Base-by-base conservation (phyloP, 2,797 vertebrate species). In the Crax fasciolata region DNA sequence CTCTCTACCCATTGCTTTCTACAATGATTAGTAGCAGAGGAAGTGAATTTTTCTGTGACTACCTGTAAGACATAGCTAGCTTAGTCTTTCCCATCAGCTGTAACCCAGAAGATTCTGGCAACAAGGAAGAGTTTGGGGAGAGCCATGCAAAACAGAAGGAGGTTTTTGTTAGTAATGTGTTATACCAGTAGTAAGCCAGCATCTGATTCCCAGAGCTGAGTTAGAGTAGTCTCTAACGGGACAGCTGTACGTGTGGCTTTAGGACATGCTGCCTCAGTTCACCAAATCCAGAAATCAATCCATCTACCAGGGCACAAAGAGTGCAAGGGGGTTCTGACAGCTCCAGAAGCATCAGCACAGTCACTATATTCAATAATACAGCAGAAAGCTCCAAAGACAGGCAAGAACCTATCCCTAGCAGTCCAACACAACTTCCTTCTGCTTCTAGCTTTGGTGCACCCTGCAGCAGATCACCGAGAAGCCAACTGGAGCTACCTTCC, bases 381-480 rank as follows among this genome's bases (percentile, higher is more conserved):
- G 21, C 0, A 3, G 17, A 32, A 38, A 82, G 52, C 49, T 57
- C 38, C 91, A 20, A 6, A 79, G 46, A 43, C 0, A n/a, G 30
- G 52, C 59, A 63, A 24, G 35, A 75, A 24, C 65, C 59, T 44
- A 54, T 12, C 57, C 62, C 68, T 46, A 74, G 54, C 38, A n/a
- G 66, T 49, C 86, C 93, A 84, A 91, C 87, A 85, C 81, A 71
- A 90, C 63, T 94, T 89, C 70, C 43, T 39, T 83, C 83, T 43
- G 25, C 59, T 24, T 81, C 84, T 43, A 15, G 94, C 78, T 46
- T 67, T 77, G 14, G 35, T n/a, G 74, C 87, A 87, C 28, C 19
- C 93, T 66, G 89, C 93, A 92, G 83, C 28, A 43, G 15, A 70
- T 62, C 87, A 51, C 21, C 35, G 52, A 96, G 71, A 92, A 94